Evolutionary conservation across 1,140 invertebrate species (phyloP).

Genomic region (Drosophila sturtevanti): DNA sequence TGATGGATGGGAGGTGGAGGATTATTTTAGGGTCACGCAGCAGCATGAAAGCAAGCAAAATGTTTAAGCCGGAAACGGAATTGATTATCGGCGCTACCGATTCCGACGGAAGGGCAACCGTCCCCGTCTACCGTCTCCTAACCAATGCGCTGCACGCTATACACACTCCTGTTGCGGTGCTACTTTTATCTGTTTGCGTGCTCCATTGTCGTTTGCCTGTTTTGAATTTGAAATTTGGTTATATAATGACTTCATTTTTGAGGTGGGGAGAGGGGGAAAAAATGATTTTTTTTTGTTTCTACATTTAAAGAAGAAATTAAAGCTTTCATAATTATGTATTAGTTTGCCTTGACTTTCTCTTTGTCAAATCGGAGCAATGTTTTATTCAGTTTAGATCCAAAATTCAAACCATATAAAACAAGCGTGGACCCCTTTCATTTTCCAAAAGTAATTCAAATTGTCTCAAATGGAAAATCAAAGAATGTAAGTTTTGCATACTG

Average conservation of each 20-base stretch:
- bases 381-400: neutral
- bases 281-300: neutral
- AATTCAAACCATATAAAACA: neutral
- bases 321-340: neutral
- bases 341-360: neutral
- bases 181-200: slow-evolving; percentile 68
- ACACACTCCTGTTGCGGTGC: slow-evolving; percentile 2
- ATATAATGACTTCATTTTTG: slow-evolving; percentile 69
- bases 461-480: neutral
- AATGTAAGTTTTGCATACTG: neutral
- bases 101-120: slow-evolving; percentile 19
- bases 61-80: slow-evolving; percentile 67
- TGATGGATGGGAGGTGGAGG: neutral
- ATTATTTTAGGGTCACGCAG: slow-evolving; percentile 67
- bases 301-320: neutral
- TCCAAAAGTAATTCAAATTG: neutral
- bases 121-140: slow-evolving; percentile 21
- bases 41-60: slow-evolving; percentile 38
- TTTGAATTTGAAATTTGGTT: slow-evolving; percentile 52
- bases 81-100: slow-evolving; percentile 68
- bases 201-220: slow-evolving; percentile 52
- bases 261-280: neutral
- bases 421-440: neutral
- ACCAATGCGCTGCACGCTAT: neutral
- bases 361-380: neutral